Base-by-base conservation (phyloP, 2,888 invertebrate species). In the Cheilosia soror region DNA sequence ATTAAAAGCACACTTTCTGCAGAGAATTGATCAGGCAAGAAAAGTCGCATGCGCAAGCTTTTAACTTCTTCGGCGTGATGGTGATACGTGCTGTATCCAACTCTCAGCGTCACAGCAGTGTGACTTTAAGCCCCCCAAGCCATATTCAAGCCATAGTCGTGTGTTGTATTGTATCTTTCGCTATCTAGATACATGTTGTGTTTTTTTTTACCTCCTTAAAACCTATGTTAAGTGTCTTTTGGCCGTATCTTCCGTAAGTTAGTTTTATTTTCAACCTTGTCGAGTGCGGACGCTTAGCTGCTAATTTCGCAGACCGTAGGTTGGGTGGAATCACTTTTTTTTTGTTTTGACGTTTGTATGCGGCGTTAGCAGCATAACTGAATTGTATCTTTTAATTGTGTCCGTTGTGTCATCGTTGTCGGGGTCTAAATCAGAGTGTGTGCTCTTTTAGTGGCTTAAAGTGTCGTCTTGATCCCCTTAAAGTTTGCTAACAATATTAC, bases 221-320 rank as follows among this genome's bases (percentile, higher is more conserved):
- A 80, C 71, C 77, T 68, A 77, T 57, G 81, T 81, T 87, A 75
- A 79, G 79, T 84, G 76, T 87, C 81, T 87, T 87, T 79, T 85
- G 83, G 83, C 58, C 80, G 51, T 66, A 87, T 87, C 87, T 87
- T 84, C 88, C 87, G 87, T 87, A 85, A 88, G 87, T 87, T 80
- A 88, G 88, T 88, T 84, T 82, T 82, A 87, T 88, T 87, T 81
- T 87, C 76, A 87, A 88, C 79, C 88, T 88, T 78, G 84, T 87
- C 73, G 87, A 84, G 87, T 83, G 87, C 87, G 79, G 87, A 84
- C 87, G 87, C 87, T 79, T 71, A 68, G 81, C 85, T 85, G 81
- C 81, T 66, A 68, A 68, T 68, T 81, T 81, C 81, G 85, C 66
- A 84, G 84, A 84, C 84, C 65, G 79, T 84, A 76, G 80, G 72